Percentiles rank a stretch among this genome's conserved stretches.
phyloP scores from a whole-genome alignment of 1,140 invertebrate genomes.

The Caenorhabditis tropicalis region DNA sequence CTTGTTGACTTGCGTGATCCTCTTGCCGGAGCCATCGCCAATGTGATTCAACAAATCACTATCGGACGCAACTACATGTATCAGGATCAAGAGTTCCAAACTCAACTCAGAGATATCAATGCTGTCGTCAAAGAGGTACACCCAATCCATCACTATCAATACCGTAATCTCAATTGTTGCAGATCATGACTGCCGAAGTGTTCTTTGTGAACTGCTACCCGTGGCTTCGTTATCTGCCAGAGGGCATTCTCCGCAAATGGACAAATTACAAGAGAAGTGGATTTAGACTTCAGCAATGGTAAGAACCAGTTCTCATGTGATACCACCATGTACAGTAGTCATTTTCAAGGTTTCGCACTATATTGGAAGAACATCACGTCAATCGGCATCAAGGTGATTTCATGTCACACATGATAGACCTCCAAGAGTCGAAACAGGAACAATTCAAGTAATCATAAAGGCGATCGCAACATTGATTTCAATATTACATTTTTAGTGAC shows the following conservation, averaged over 20 bases:
- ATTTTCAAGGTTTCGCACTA: constrained; percentile 47
- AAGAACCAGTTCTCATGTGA: constrained; percentile 10
- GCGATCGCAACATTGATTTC: background rate
- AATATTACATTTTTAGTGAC: constrained; percentile 39
- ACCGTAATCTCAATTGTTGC: constrained; percentile 22
- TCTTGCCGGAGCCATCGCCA: constrained; percentile 3
- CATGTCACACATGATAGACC: constrained; percentile 50
- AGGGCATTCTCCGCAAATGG: constrained; percentile 11
- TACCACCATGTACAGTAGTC: constrained; percentile 7
- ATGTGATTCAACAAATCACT: constrained; percentile 13
- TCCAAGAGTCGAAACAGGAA: background rate
- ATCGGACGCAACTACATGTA: constrained; percentile 21
- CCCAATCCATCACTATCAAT: background rate
- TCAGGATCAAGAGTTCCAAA: constrained; percentile 2
- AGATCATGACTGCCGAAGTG: constrained; percentile 18
- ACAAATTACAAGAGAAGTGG: constrained; percentile 35
- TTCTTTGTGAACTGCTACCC: constrained; percentile 47
- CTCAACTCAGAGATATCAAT: constrained; percentile 20
- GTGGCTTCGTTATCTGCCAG: constrained; percentile 6
- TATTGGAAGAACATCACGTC: constrained; percentile 21
- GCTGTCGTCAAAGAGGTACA: constrained; percentile 32
- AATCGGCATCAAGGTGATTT: constrained; percentile 49
- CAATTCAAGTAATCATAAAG: constrained; percentile 44
- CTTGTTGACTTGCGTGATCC: constrained; percentile 7
- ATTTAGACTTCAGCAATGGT: constrained; percentile 27